Percentiles rank a stretch among this genome's conserved stretches.
Conservation (phyloP, 2,888 invertebrate species). For the Scaptomyza parva region DNA sequence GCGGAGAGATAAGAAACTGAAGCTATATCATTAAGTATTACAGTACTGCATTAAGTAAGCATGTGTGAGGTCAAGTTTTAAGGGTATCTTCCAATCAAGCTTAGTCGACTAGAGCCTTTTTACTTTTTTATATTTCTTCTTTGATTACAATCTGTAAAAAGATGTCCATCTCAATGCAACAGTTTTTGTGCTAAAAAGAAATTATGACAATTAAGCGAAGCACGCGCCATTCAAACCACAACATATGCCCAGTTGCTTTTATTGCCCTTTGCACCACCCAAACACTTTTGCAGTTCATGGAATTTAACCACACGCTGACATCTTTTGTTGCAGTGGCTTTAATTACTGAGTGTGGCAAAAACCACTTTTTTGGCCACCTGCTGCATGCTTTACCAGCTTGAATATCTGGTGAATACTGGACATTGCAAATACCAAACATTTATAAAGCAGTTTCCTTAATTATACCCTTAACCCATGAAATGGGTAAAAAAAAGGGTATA, state of each 20-base stretch:
- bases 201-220: constrained; percentile 70
- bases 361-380: constrained; percentile 64
- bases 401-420: constrained; percentile 21
- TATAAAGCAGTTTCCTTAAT: not conserved
- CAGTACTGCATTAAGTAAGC: too few species aligned
- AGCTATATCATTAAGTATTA: too few species aligned
- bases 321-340: constrained; percentile 66
- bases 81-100: too few species aligned
- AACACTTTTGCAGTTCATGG: not conserved
- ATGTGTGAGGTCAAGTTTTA: too few species aligned
- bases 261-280: not conserved
- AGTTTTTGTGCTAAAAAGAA: constrained; percentile 51
- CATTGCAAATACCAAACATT: not conserved
- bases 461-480: too few species aligned
- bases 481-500: too few species aligned
- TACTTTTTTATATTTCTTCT: not conserved
- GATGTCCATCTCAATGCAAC: constrained; percentile 10
- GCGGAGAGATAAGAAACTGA: too few species aligned
- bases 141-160: not conserved
- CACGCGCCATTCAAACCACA: constrained; percentile 55
- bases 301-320: constrained; percentile 63
- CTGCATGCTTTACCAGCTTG: constrained; percentile 62
- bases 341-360: constrained; percentile 60
- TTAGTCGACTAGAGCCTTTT: too few species aligned
- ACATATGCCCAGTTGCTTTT: constrained; percentile 27